Evolutionary conservation across 2,888 invertebrate species (phyloP).

Genomic region (Brachyopa scutellaris): DNA sequence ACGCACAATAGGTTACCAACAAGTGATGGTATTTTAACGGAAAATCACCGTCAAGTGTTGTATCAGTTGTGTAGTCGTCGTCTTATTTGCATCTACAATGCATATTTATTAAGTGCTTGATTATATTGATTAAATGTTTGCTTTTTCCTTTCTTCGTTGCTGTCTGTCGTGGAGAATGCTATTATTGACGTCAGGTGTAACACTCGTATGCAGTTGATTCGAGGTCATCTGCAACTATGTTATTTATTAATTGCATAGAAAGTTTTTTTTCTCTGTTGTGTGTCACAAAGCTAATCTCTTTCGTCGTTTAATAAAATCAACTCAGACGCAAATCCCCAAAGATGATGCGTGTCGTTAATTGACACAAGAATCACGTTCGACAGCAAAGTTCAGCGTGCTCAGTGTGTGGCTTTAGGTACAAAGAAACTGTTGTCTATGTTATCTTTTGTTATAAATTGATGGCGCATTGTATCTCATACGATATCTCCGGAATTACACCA

Average conservation of each 20-base stretch:
- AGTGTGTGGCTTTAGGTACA: constrained; percentile 26
- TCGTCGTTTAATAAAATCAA: neutral
- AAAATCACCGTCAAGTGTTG: constrained; percentile 20
- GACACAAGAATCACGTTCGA: constrained; percentile 58
- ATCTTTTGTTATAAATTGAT: constrained; percentile 32
- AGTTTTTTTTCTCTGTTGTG: no score
- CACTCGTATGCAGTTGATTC: constrained; percentile 9
- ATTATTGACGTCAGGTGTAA: constrained; percentile 23
- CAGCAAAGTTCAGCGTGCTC: constrained; percentile 25
- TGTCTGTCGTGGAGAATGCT: neutral
- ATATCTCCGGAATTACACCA: constrained; percentile 2
- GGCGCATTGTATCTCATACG: constrained; percentile 6
- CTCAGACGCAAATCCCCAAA: constrained; percentile 38
- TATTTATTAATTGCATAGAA: no score
- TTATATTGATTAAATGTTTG: constrained; percentile 47
- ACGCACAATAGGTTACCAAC: no score
- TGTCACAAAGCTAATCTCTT: neutral
- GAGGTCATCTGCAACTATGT: no score
- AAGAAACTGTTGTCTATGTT: constrained; percentile 30
- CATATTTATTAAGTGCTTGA: constrained; percentile 46
- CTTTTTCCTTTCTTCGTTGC: constrained; percentile 4
- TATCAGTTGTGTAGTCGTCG: neutral
- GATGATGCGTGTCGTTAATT: constrained; percentile 59
- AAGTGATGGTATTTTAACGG: constrained; percentile 27
- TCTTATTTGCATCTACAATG: constrained; percentile 13